Conservation (phyloP, 2,113 vertebrate genomes). For the Tupaia chinensis region DNA sequence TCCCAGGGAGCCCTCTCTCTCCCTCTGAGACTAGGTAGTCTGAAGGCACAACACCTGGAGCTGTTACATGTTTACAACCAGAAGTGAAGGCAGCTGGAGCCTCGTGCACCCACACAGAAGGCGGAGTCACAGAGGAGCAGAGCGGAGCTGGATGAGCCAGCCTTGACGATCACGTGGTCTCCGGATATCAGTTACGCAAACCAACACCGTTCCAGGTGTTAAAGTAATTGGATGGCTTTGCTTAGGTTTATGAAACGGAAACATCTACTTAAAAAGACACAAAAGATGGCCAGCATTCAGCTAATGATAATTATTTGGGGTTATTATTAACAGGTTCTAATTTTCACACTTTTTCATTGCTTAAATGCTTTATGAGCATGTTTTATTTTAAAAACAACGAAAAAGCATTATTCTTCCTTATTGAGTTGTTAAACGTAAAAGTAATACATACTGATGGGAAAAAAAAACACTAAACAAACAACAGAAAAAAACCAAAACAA, state of each 20-base stretch:
- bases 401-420: conserved; percentile 1
- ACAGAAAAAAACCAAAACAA: too few species aligned
- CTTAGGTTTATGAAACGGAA: background rate
- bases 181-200: background rate
- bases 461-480: too few species aligned
- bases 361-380: background rate
- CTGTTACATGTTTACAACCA: background rate
- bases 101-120: rapidly evolving
- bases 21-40: background rate
- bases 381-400: conserved; percentile 1
- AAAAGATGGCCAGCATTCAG: background rate
- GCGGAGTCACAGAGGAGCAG: background rate
- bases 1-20: background rate
- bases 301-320: background rate
- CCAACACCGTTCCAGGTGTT: background rate
- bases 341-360: background rate
- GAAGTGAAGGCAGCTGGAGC: background rate
- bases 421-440: conserved; percentile 42
- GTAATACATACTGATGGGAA: background rate
- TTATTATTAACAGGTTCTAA: conserved; percentile 10
- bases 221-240: background rate
- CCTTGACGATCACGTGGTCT: background rate
- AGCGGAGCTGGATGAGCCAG: background rate
- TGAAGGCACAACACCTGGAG: background rate
- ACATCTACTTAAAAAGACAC: conserved; percentile 38